Conservation (phyloP, 37 sponge, comb jelly and placozoan species). For the Halisarca cf. caerulea region DNA sequence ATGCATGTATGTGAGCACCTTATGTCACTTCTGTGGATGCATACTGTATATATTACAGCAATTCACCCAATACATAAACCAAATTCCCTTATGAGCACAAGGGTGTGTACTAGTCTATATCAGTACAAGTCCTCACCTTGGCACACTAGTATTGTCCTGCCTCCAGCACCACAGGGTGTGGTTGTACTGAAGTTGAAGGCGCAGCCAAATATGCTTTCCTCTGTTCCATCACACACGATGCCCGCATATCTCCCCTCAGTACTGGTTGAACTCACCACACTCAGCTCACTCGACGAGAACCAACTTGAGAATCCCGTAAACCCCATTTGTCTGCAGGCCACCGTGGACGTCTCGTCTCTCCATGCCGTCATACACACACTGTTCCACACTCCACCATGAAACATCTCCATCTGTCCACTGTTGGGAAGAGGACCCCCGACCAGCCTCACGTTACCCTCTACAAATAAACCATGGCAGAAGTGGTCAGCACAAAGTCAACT, state of each 20-base stretch:
- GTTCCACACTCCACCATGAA: background rate
- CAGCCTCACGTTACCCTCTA: conserved; percentile 4
- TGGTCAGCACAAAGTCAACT: too few relatives aligned
- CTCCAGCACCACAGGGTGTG: background rate
- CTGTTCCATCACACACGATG: background rate
- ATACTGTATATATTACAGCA: too few relatives aligned
- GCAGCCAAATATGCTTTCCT: background rate
- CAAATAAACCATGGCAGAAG: too few relatives aligned
- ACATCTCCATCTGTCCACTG: background rate
- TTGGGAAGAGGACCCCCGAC: conserved; percentile 12
- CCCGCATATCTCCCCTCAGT: too few relatives aligned
- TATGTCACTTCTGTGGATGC: too few relatives aligned
- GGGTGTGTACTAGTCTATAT: too few relatives aligned
- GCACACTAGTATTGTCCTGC: conserved; percentile 6
- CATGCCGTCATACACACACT: background rate
- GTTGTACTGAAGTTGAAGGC: background rate
- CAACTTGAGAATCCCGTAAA: background rate
- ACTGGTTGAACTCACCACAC: background rate
- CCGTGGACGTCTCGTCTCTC: background rate
- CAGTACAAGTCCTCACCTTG: conserved; percentile 16
- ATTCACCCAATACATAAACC: too few relatives aligned
- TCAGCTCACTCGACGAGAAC: background rate
- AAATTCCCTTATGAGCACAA: too few relatives aligned
- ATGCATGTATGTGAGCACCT: too few relatives aligned
- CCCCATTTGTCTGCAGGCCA: conserved; percentile 1